phyloP scores from a whole-genome alignment of 2,797 vertebrate genomes.

The Erpetoichthys calabaricus region DNA sequence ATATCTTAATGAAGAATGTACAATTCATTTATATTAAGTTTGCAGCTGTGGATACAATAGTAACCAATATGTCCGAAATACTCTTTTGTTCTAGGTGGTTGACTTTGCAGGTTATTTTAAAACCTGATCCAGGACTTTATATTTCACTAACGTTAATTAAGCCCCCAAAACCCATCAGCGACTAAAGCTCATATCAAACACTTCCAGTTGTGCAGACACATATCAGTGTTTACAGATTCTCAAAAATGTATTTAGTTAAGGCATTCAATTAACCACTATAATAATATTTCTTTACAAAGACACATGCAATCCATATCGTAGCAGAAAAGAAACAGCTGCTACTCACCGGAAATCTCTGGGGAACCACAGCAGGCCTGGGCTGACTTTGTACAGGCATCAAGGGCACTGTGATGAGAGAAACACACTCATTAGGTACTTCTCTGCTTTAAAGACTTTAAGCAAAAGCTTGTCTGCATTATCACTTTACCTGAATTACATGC shows the following conservation, averaged over 20 bases:
- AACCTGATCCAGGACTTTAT: constrained; percentile 41
- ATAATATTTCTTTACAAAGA: constrained; percentile 56
- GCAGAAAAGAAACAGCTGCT: constrained; percentile 59
- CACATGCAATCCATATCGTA: constrained; percentile 41
- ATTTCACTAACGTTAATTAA: constrained; percentile 60
- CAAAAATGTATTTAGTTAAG: constrained; percentile 57
- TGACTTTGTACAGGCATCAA: constrained; percentile 88
- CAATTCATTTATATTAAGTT: too few species aligned
- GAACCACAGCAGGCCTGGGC: constrained; percentile 81
- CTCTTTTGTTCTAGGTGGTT: constrained; percentile 3
- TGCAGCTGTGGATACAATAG: too few species aligned
- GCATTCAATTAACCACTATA: constrained; percentile 59
- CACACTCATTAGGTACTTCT: constrained; percentile 21
- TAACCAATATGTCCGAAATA: background rate
- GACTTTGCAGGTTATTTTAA: constrained; percentile 13
- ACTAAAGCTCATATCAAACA: constrained; percentile 67
- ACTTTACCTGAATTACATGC: too few species aligned
- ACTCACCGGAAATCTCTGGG: constrained; percentile 96
- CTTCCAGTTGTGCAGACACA: constrained; percentile 56
- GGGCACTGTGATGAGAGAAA: constrained; percentile 77
- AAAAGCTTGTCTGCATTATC: too few species aligned
- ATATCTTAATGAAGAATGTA: too few species aligned
- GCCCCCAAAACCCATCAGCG: constrained; percentile 49
- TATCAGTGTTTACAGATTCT: constrained; percentile 72
- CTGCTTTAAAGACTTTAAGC: too few species aligned